These are phyloP conservation scores for Tricholauxania praeusta DNA, from an alignment of 2,888 invertebrate species.

Conservation along the genomic window DNA sequence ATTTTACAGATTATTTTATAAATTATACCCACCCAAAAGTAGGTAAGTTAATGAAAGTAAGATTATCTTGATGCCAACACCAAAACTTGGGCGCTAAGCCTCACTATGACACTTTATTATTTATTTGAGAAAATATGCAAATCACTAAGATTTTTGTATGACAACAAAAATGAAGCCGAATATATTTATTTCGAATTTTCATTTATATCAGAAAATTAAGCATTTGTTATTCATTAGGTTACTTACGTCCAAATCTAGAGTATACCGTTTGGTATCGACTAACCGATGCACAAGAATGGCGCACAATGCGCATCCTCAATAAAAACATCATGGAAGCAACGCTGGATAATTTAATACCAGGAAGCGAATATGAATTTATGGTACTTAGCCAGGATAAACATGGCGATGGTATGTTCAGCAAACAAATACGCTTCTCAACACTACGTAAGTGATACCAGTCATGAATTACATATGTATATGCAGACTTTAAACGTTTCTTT, in stretches of 20 bases:
- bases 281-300: slow-evolving; percentile 83
- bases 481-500: background rate
- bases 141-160: no score
- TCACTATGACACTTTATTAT: no score
- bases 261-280: slow-evolving; percentile 90
- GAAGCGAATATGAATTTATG: slow-evolving; percentile 89
- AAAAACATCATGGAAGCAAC: slow-evolving; percentile 82
- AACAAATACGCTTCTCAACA: slow-evolving; percentile 81
- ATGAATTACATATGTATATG: background rate
- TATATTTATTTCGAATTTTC: background rate
- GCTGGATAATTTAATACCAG: slow-evolving; percentile 80
- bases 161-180: no score
- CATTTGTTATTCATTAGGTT: slow-evolving; percentile 69
- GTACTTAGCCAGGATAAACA: slow-evolving; percentile 87
- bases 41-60: slow-evolving; percentile 28
- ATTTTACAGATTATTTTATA: slow-evolving; percentile 37
- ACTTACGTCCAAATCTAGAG: slow-evolving; percentile 80
- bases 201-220: background rate
- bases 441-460: slow-evolving; percentile 67
- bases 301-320: slow-evolving; percentile 81
- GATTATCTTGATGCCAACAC: no score
- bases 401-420: slow-evolving; percentile 92
- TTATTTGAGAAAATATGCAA: no score
- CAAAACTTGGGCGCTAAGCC: no score
- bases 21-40: slow-evolving; percentile 25